A percentile compares a stretch with the other conserved stretches of the same genome.
These are phyloP conservation scores for Helicoverpa zea DNA, from an alignment of 1,140 invertebrate species.

Conservation along the genomic window DNA sequence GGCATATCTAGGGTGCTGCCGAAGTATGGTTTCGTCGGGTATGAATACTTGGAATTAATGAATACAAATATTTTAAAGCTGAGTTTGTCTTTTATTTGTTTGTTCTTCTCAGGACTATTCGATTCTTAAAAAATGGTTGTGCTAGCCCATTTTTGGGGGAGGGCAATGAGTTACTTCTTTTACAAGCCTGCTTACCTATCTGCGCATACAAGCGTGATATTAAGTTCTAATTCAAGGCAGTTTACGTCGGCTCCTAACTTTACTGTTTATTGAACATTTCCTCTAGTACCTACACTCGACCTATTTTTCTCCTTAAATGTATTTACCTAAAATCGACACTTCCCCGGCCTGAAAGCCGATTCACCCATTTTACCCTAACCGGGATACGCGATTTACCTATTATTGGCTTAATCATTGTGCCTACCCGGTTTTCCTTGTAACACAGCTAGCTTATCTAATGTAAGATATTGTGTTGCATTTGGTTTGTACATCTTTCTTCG, in stretches of 20 bases:
- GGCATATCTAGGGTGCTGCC: too few species aligned
- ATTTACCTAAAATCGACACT: constrained; percentile 44
- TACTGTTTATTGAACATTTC: not conserved
- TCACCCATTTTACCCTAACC: constrained; percentile 39
- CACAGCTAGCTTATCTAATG: constrained; percentile 8
- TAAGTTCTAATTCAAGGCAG: too few species aligned
- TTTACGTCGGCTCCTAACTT: not conserved
- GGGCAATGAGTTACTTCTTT: too few species aligned
- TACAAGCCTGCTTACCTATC: too few species aligned
- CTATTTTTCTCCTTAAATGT: constrained; percentile 32
- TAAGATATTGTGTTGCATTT: constrained; percentile 22
- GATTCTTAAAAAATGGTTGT: too few species aligned
- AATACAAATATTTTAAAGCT: too few species aligned
- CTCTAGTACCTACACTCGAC: not conserved
- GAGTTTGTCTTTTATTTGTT: too few species aligned
- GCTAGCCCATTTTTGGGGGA: too few species aligned
- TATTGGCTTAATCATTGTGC: constrained; percentile 43
- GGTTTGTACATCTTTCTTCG: constrained; percentile 1
- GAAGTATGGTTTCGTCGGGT: too few species aligned
- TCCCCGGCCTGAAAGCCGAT: constrained; percentile 31
- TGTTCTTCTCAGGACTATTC: too few species aligned
- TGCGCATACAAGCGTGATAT: too few species aligned
- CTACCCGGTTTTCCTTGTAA: constrained; percentile 8
- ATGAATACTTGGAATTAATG: too few species aligned
- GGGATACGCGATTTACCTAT: constrained; percentile 37